Evolutionary conservation across 2,113 vertebrate genomes (phyloP), one percentile per base, ranked within the genome.

Genomic region (Proterorhinus semilunaris): DNA sequence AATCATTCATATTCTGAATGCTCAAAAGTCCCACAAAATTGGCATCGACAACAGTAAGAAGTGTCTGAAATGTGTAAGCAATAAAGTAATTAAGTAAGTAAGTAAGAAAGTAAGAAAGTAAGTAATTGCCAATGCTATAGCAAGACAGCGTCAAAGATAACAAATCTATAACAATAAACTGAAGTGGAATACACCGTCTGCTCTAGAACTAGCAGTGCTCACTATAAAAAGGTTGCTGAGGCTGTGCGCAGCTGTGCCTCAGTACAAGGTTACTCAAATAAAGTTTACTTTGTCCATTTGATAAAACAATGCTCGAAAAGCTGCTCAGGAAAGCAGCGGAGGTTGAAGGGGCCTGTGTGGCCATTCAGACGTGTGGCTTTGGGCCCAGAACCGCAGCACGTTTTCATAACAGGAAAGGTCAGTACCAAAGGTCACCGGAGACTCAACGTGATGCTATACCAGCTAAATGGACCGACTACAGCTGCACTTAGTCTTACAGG

Each of bases 381-480:
- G 52, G 81, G 76, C 85, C 86, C 72, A 69, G 71, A 79, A 76
- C 78, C 80, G 84, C 86, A 73, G 74, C 67, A 87, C 89, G 87
- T 91, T 87, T 90, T 87, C 91, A 88, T 87, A 91, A 91, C 89
- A 91, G 90, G 91, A 93, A 92, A 92, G 87, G 89, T 87, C 83
- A 87, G 86, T 62, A 12, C 27, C 2, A 57, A 58, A 72, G 79
- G 72, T 73, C 76, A 82, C 81, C 62, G 78, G 71, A 79, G 80
- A 79, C 75, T 43, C 69, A 80, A 78, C 76, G 81, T 70, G 81
- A 84, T 66, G 16, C 73, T 81, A 81, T 74, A 87, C 84, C 87
- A 80, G 71, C 70, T 82, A 53, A 75, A 82, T 75, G 63, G 70
- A 57, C 68, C 17, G 47, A 42, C 71, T 44, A 42, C 6, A 27